These are phyloP conservation scores for Limenitis arthemis DNA, from an alignment of 2,888 invertebrate species.

Conservation along the genomic window DNA sequence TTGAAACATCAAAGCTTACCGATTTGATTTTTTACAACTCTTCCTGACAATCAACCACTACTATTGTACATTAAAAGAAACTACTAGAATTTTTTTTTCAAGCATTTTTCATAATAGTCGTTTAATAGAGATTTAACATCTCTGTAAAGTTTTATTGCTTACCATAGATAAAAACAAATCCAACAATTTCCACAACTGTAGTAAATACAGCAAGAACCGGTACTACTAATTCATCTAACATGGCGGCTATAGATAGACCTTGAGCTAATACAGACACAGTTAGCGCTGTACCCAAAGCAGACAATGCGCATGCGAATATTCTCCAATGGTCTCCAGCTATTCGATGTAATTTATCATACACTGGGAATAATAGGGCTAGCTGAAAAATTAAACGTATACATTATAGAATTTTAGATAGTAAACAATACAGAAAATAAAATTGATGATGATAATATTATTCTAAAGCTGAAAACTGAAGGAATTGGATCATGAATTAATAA, in stretches of 20 bases:
- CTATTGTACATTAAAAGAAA: background rate
- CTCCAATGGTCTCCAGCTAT: slow-evolving; percentile 57
- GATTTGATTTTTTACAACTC: slow-evolving; percentile 3
- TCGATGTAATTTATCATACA: slow-evolving; percentile 57
- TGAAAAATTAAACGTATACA: slow-evolving; percentile 32
- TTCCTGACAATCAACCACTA: background rate
- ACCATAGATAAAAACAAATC: slow-evolving; percentile 65
- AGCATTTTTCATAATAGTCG: no score
- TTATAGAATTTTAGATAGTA: background rate
- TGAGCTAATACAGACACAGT: slow-evolving; percentile 51
- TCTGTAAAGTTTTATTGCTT: slow-evolving; percentile 15
- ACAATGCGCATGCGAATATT: slow-evolving; percentile 50
- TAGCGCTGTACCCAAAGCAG: slow-evolving; percentile 54
- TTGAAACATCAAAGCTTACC: slow-evolving; percentile 18
- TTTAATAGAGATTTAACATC: background rate
- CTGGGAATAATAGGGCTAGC: slow-evolving; percentile 56
- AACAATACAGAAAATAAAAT: no score
- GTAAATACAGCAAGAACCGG: slow-evolving; percentile 54
- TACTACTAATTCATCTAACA: slow-evolving; percentile 52
- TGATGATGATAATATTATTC: no score
- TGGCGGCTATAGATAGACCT: slow-evolving; percentile 45
- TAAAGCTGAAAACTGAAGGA: no score
- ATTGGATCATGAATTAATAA: no score
- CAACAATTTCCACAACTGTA: slow-evolving; percentile 50
- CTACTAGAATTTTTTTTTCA: no score